Conservation (phyloP, 2,888 invertebrate species). For the Neelides folsomi region DNA sequence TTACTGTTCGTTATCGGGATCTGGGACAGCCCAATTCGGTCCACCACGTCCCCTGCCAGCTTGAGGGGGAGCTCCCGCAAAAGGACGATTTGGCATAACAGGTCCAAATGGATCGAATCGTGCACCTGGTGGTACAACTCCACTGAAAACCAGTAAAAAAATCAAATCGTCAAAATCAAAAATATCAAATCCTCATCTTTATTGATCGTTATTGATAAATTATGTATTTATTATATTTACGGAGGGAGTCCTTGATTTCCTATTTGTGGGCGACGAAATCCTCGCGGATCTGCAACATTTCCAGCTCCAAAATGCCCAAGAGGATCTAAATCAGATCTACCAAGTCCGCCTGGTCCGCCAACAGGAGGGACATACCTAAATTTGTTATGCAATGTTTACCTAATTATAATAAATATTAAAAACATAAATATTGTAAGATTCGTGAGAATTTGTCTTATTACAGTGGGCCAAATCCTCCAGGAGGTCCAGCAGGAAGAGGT, state of each 20-base stretch:
- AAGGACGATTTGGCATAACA: neutral
- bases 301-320: constrained; percentile 21
- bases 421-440: neutral
- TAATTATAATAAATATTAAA: neutral
- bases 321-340: constrained; percentile 26
- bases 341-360: constrained; percentile 17
- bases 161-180: neutral
- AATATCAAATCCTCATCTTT: neutral
- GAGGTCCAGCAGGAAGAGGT: constrained; percentile 1
- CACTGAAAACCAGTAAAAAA: neutral
- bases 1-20: constrained; percentile 21
- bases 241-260: constrained; percentile 13
- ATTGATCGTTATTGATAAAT: neutral
- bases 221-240: no score
- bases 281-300: constrained; percentile 25
- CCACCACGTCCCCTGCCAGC: neutral
- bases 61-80: neutral
- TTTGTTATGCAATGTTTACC: neutral
- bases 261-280: constrained; percentile 16
- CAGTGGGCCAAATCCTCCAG: constrained; percentile 17
- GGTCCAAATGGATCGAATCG: constrained; percentile 29
- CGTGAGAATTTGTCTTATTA: constrained; percentile 5
- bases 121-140: constrained; percentile 18
- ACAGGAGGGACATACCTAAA: constrained; percentile 8
- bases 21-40: constrained; percentile 16